phyloP scores from a whole-genome alignment of 2,888 invertebrate genomes.

The Hyppa rectilinea region DNA sequence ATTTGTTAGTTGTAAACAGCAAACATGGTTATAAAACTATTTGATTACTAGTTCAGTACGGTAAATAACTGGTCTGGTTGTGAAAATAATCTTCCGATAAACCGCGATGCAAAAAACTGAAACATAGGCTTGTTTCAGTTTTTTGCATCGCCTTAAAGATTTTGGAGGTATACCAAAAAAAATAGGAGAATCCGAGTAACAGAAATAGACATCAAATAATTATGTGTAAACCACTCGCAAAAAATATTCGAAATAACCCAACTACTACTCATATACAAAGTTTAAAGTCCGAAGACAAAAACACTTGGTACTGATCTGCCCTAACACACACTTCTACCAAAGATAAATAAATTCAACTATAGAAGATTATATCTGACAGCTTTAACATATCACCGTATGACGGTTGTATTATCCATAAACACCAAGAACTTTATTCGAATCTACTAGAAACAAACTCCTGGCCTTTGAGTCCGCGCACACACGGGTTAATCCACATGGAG shows the following conservation, averaged over 20 bases:
- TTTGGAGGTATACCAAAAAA: neutral
- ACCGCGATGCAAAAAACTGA: too few relatives aligned
- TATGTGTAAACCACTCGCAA: neutral
- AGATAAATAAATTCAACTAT: conserved; percentile 23
- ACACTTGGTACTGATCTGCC: conserved; percentile 26
- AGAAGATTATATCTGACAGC: conserved; percentile 6
- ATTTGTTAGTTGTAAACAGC: conserved; percentile 18
- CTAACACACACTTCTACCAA: conserved; percentile 6
- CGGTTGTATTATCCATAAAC: neutral
- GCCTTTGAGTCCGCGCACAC: conserved; percentile 7
- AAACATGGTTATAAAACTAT: conserved; percentile 16
- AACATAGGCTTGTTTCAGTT: conserved; percentile 1
- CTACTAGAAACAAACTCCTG: neutral
- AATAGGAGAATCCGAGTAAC: too few relatives aligned
- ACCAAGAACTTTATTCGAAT: conserved; percentile 8
- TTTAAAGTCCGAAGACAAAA: conserved; percentile 18
- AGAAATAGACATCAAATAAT: conserved; percentile 14
- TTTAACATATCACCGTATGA: conserved; percentile 8
- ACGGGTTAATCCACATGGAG: conserved; percentile 32
- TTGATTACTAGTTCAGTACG: conserved; percentile 24
- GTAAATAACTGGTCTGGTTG: neutral
- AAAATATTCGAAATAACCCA: conserved; percentile 3
- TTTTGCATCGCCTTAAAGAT: neutral
- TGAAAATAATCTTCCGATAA: conserved; percentile 11
- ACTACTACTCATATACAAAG: neutral